Conservation (phyloP, 2,113 vertebrate genomes). For the Aegotheles bennettii region DNA sequence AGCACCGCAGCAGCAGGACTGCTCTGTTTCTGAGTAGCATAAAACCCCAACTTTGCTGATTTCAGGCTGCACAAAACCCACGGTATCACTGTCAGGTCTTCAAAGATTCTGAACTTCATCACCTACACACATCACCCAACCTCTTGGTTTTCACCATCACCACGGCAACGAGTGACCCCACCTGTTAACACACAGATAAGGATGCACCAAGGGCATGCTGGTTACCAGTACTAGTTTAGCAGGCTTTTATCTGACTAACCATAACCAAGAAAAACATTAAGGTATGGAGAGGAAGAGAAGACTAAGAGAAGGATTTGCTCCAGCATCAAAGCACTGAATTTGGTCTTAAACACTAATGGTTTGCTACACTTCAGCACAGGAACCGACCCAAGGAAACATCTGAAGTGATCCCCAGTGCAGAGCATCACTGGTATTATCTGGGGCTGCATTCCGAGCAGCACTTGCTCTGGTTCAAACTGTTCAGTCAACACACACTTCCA, state of each 20-base stretch:
- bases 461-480: too few relatives aligned
- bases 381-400: background rate
- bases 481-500: background rate
- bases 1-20: fast-evolving
- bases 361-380: background rate
- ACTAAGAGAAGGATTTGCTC: background rate
- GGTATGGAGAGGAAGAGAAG: background rate
- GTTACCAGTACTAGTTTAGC: background rate
- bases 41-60: background rate
- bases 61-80: background rate
- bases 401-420: too few relatives aligned
- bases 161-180: fast-evolving
- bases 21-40: fast-evolving
- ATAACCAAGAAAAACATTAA: background rate
- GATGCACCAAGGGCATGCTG: fast-evolving
- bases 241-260: background rate
- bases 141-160: background rate
- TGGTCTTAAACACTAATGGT: background rate
- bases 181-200: fast-evolving
- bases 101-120: background rate
- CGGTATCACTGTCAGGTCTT: background rate
- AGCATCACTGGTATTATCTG: background rate
- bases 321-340: background rate
- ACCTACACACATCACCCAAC: background rate
- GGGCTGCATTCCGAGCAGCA: background rate